Evolutionary conservation across 2,888 invertebrate species (phyloP), one percentile per base, ranked within the genome.

Genomic region (Sphinx pinastri): DNA sequence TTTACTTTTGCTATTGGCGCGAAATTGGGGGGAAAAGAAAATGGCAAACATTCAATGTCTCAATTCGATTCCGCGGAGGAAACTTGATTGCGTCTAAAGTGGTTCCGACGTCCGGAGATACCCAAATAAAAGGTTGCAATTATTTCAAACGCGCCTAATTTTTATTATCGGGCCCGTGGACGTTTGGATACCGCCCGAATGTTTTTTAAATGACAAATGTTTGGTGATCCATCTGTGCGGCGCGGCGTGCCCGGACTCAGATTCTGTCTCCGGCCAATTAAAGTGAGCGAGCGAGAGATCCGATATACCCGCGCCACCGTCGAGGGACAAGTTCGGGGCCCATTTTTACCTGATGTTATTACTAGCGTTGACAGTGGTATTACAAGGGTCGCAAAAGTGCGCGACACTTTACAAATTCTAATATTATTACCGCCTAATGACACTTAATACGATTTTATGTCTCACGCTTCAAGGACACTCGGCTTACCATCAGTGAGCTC

Each of bases 291-390:
- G 83, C 87, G 89, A 89, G 91, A 90, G 84, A 82, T 81, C 83
- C 80, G 84, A 88, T 88, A 86, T 84, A 75, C 77, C 87, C 77
- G 80, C 85, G 82, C 84, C 86, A 80, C 75, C 78, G 75, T 75
- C 75, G 81, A 82, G 87, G 89, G 89, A 86, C 87, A 85, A 86
- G 82, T 85, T 89, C 77, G 83, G 85, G 83, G 84, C 84, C 84
- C 88, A 89, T 90, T 93, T 93, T 92, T 93, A 93, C 93, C 93
- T 93, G 93, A 88, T 85, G 87, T 89, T 88, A 90, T 89, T 88
- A 87, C 87, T 79, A 83, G 82, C 86, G 90, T 86, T 89, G 91
- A 91, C 90, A 89, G 87, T 87, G 84, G 87, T 84, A 86, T 90
- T 88, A 90, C 87, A 85, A 85, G 87, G 89, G 87, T 84, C 82